Evolutionary conservation across 2,888 invertebrate genomes (phyloP).

Genomic region (Brenthis ino): DNA sequence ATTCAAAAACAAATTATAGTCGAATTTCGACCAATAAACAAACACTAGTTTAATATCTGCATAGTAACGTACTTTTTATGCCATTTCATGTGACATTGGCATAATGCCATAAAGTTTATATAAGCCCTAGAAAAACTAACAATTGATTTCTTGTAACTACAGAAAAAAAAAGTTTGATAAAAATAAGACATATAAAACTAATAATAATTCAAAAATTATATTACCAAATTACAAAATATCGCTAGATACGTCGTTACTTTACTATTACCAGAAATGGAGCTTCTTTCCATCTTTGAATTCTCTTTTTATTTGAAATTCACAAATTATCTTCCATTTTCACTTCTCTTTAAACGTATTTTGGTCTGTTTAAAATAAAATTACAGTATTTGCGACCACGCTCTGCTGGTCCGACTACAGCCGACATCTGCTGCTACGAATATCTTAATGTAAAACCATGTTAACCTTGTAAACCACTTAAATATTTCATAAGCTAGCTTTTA

Average conservation of each 20-base stretch:
- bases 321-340: slow-evolving; percentile 20
- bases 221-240: neutral
- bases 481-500: neutral
- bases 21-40: no score
- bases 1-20: no score
- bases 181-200: no score
- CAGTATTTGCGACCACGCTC: slow-evolving; percentile 31
- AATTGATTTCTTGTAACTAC: no score
- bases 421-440: slow-evolving; percentile 39
- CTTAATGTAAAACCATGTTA: slow-evolving; percentile 22
- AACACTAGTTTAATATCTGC: no score
- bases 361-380: slow-evolving; percentile 35
- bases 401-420: slow-evolving; percentile 31
- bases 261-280: slow-evolving; percentile 5
- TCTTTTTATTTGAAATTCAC: slow-evolving; percentile 17
- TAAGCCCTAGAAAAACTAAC: no score
- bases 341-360: slow-evolving; percentile 32
- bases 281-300: neutral
- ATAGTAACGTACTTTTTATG: no score
- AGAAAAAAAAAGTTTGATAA: no score
- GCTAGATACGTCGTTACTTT: neutral
- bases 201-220: no score
- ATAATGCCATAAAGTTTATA: no score
- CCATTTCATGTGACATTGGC: no score
- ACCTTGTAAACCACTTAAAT: neutral